These are phyloP conservation scores for Leptarthrus brevirostris DNA, from an alignment of 2,888 invertebrate species.

Conservation along the genomic window DNA sequence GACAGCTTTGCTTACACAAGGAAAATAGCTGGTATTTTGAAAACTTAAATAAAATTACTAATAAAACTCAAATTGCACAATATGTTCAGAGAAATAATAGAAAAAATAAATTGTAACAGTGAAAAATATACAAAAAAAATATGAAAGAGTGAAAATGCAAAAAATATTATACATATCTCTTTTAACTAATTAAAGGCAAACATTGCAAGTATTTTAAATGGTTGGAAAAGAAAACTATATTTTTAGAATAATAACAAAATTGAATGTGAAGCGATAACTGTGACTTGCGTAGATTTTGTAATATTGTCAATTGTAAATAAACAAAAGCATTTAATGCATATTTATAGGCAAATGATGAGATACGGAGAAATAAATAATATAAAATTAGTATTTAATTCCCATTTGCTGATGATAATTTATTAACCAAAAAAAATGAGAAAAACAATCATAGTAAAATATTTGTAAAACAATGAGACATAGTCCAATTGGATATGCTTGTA, in stretches of 20 bases:
- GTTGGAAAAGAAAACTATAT: neutral
- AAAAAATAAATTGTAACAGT: neutral
- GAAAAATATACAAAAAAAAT: neutral
- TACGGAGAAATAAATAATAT: constrained; percentile 2
- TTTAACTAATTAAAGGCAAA: neutral
- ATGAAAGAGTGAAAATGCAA: neutral
- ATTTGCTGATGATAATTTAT: constrained; percentile 12
- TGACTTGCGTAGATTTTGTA: constrained; percentile 29
- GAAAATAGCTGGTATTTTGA: neutral
- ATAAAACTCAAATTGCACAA: neutral
- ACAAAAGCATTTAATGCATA: neutral
- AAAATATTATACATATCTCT: constrained; percentile 26
- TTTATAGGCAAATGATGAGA: neutral
- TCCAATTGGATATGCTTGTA: too few species aligned
- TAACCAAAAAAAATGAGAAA: constrained; percentile 1
- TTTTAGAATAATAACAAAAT: neutral
- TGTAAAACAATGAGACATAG: neutral
- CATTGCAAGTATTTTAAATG: neutral
- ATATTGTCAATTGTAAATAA: constrained; percentile 35
- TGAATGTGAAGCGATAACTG: neutral
- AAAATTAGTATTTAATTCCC: neutral
- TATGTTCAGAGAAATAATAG: neutral
- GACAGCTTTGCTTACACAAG: constrained; percentile 6
- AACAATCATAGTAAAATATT: constrained; percentile 25
- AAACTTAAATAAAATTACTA: neutral